Percentiles rank a stretch among this genome's conserved stretches.
Conservation (phyloP, 2,888 invertebrate species). For the Brachyptera risi region DNA sequence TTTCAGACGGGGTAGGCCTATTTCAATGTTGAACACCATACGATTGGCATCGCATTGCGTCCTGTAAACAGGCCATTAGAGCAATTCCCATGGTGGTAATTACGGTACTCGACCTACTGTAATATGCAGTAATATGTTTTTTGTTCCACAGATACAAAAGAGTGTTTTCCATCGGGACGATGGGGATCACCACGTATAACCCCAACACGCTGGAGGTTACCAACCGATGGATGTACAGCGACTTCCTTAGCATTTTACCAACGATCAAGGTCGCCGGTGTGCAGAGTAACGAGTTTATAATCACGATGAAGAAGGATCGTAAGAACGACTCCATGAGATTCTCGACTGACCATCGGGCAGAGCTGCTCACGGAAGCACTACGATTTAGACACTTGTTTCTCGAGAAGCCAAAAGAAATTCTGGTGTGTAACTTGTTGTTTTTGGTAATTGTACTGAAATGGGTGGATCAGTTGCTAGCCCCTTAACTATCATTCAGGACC, state of each 20-base stretch:
- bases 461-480: too few relatives aligned
- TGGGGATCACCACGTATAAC: constrained; percentile 96
- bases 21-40: too few relatives aligned
- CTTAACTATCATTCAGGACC: too few relatives aligned
- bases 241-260: constrained; percentile 69
- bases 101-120: too few relatives aligned
- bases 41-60: neutral
- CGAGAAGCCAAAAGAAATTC: constrained; percentile 73
- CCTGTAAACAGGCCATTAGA: too few relatives aligned
- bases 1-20: too few relatives aligned
- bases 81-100: too few relatives aligned
- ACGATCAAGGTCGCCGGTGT: constrained; percentile 46
- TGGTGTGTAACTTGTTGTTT: constrained; percentile 55
- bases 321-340: constrained; percentile 94
- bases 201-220: constrained; percentile 86
- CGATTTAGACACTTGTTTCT: constrained; percentile 73
- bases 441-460: too few relatives aligned
- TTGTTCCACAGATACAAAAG: constrained; percentile 80
- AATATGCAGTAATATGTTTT: neutral
- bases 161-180: constrained; percentile 92
- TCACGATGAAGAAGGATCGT: constrained; percentile 82
- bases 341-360: constrained; percentile 90
- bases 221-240: constrained; percentile 86
- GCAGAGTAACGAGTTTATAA: constrained; percentile 66
- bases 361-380: constrained; percentile 88